These are phyloP conservation scores for Melanotaenia nigrans DNA, from an alignment of 2,797 vertebrate genomes.

Conservation along the genomic window DNA sequence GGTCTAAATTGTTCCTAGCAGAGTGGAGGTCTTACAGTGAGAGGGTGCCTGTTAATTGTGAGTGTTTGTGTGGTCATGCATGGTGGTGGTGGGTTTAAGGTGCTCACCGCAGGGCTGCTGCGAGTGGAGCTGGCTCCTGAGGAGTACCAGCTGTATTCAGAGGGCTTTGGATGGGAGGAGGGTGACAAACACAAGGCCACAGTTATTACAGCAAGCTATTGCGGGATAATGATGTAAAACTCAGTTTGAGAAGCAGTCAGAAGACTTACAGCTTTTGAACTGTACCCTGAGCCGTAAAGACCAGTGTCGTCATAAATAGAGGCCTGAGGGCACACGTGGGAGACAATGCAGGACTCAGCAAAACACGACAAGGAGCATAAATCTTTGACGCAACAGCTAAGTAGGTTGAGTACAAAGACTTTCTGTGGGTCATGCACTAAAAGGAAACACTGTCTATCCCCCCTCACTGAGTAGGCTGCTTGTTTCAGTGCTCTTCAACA, in stretches of 20 bases:
- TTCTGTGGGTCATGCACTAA: constrained; percentile 35
- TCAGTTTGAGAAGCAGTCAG: constrained; percentile 26
- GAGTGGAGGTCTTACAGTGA: neutral
- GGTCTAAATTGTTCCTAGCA: neutral
- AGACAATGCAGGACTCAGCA: constrained; percentile 67
- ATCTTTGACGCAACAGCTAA: constrained; percentile 27
- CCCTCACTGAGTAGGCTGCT: constrained; percentile 12
- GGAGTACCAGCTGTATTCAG: constrained; percentile 93
- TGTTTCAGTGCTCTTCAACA: constrained; percentile 27
- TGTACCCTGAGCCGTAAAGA: constrained; percentile 82
- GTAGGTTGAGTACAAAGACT: constrained; percentile 14
- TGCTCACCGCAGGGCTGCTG: constrained; percentile 94
- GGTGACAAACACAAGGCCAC: constrained; percentile 30
- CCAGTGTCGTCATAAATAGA: constrained; percentile 84
- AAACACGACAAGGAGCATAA: constrained; percentile 38
- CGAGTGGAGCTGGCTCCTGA: constrained; percentile 90
- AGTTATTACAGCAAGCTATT: constrained; percentile 23
- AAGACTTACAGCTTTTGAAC: constrained; percentile 90
- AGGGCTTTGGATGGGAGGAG: constrained; percentile 84
- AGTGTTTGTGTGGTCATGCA: constrained; percentile 54
- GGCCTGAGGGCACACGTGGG: constrained; percentile 82
- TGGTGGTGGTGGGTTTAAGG: constrained; percentile 43
- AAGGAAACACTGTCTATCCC: constrained; percentile 23
- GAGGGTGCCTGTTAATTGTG: constrained; percentile 33
- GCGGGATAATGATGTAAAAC: constrained; percentile 24